Evolutionary conservation across 2,113 vertebrate species (phyloP).

Genomic region (Hemicordylus capensis): DNA sequence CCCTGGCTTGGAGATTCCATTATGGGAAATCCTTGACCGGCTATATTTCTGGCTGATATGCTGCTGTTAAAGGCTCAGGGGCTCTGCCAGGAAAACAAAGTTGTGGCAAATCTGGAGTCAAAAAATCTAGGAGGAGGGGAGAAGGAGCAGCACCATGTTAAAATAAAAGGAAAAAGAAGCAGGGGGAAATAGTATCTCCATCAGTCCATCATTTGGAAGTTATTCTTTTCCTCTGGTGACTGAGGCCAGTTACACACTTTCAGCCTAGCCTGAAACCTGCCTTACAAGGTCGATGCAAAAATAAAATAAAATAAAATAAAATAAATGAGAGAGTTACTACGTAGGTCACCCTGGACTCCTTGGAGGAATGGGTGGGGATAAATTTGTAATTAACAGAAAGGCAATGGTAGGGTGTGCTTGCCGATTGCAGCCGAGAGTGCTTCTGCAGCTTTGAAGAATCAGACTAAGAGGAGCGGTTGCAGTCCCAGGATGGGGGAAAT

Average conservation of each 20-base stretch:
- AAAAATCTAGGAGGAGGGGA: not conserved
- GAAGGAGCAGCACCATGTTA: too few species aligned
- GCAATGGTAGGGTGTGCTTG: not conserved
- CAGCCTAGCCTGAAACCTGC: not conserved
- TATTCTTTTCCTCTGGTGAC: not conserved
- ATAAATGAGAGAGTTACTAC: not conserved
- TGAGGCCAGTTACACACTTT: not conserved
- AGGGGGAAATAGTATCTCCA: too few species aligned
- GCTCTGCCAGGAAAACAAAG: not conserved
- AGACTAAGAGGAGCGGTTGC: not conserved
- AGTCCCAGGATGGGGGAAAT: not conserved
- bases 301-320: not conserved
- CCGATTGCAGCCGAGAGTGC: not conserved
- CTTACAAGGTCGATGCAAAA: not conserved
- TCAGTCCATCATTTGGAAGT: not conserved
- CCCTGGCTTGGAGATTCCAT: too few species aligned
- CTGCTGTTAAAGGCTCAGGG: too few species aligned
- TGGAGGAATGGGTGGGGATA: not conserved
- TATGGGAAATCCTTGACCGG: not conserved
- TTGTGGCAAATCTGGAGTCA: not conserved
- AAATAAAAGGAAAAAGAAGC: not conserved
- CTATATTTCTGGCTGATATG: not conserved
- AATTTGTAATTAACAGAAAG: not conserved
- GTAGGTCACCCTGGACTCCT: not conserved
- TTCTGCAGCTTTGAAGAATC: not conserved